These are phyloP conservation scores for Pogonomyrmex californicus DNA, from an alignment of 1,140 invertebrate genomes.

Conservation along the genomic window DNA sequence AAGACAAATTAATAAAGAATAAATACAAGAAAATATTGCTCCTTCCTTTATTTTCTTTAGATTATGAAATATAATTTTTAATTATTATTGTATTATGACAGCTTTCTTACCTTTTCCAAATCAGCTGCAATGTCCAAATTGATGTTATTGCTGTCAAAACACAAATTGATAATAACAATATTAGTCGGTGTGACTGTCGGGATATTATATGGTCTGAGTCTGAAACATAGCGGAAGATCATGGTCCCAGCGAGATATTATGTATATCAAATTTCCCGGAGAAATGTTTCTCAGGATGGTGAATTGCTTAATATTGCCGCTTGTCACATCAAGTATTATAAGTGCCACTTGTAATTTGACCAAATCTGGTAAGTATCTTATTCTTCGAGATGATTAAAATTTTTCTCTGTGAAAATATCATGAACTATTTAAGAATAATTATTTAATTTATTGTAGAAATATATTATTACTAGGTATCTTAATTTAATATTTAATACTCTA, in stretches of 20 bases:
- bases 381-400: background rate
- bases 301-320: slow-evolving; percentile 90
- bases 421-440: too few species aligned
- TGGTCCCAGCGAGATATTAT: slow-evolving; percentile 85
- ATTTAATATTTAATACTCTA: too few species aligned
- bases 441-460: too few species aligned
- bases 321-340: slow-evolving; percentile 89
- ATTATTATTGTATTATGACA: background rate
- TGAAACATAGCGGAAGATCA: slow-evolving; percentile 74
- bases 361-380: slow-evolving; percentile 71
- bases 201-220: slow-evolving; percentile 67
- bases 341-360: slow-evolving; percentile 88
- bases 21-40: background rate
- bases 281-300: slow-evolving; percentile 90
- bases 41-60: too few species aligned
- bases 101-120: background rate
- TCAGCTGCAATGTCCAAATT: slow-evolving; percentile 51
- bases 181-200: slow-evolving; percentile 69
- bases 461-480: too few species aligned
- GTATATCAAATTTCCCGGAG: slow-evolving; percentile 89
- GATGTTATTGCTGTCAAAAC: slow-evolving; percentile 8
- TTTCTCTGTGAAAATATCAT: background rate
- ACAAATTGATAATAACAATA: slow-evolving; percentile 70
- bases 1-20: too few species aligned
- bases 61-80: background rate